Conservation (phyloP, 53 echinoderm and acorn worm species). For the Paelopatides confundens region DNA sequence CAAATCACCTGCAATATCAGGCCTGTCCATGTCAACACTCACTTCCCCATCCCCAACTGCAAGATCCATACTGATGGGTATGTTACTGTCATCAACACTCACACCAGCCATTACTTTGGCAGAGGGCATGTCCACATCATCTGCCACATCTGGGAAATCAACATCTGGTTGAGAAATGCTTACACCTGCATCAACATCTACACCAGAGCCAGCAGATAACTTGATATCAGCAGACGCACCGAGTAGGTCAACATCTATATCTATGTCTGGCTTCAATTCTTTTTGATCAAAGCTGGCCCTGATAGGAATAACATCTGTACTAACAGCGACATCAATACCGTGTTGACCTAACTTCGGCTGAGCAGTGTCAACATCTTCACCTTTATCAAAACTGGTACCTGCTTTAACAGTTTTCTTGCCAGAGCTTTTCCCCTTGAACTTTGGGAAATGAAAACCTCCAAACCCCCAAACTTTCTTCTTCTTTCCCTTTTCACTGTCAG, state of each 20-base stretch:
- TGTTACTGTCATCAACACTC: not conserved
- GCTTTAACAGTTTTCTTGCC: not conserved
- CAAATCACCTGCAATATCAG: not conserved
- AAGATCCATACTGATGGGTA: not conserved
- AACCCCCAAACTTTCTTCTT: conserved; percentile 56
- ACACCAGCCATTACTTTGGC: not conserved
- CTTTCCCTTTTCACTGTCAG: conserved; percentile 61
- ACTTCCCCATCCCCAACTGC: not conserved
- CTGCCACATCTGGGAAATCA: not conserved
- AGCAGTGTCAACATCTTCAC: not conserved
- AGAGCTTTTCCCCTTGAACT: conserved; percentile 41
- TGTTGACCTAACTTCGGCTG: not conserved
- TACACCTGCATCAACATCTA: not conserved
- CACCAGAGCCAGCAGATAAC: not conserved
- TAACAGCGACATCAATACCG: conserved; percentile 40
- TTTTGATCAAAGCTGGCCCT: conserved; percentile 41
- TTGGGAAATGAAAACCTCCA: conserved; percentile 71
- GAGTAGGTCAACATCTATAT: conserved; percentile 21
- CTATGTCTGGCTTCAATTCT: conserved; percentile 52
- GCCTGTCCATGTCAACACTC: not conserved
- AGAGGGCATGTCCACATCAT: not conserved
- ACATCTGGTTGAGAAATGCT: not conserved
- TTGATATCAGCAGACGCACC: not conserved
- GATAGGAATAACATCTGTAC: not conserved
- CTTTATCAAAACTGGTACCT: conserved; percentile 5